These are phyloP conservation scores for Drosophila paulistorum DNA, from an alignment of 1,140 invertebrate genomes.

Conservation along the genomic window DNA sequence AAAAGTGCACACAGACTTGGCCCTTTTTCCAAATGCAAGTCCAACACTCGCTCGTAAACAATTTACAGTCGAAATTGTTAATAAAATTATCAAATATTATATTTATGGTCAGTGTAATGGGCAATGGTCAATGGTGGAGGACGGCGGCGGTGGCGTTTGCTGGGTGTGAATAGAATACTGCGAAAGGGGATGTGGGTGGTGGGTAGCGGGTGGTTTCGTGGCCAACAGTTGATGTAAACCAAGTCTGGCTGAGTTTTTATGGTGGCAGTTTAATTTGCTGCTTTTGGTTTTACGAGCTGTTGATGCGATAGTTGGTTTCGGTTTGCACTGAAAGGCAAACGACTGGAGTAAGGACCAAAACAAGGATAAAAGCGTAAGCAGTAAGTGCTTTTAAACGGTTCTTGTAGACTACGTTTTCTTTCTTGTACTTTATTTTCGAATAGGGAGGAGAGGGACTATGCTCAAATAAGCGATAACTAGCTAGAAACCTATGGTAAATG, in stretches of 20 bases:
- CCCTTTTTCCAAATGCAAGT: conserved; percentile 5
- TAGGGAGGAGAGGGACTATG: neutral
- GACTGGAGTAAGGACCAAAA: neutral
- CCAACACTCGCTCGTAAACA: conserved; percentile 67
- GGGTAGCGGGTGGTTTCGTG: neutral
- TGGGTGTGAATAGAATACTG: neutral
- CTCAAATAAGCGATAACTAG: conserved; percentile 9
- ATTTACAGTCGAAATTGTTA: conserved; percentile 78
- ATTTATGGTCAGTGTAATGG: conserved; percentile 71
- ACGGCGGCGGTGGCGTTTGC: neutral
- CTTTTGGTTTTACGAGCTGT: conserved; percentile 77
- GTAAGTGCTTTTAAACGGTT: conserved; percentile 5
- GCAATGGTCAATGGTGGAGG: conserved; percentile 9
- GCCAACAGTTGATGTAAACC: neutral
- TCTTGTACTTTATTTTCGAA: neutral
- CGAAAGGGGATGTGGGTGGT: neutral
- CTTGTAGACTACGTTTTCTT: conserved; percentile 19
- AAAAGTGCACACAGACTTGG: conserved; percentile 49
- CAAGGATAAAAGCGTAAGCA: conserved; percentile 30
- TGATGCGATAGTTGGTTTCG: conserved; percentile 64
- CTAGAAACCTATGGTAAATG: neutral
- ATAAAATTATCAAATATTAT: conserved; percentile 82
- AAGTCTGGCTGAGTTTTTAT: conserved; percentile 51
- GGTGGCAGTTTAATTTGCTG: conserved; percentile 73
- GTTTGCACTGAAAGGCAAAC: conserved; percentile 19